Evolutionary conservation across 1,140 invertebrate species (phyloP).

Genomic region (Mactra quadrangularis): DNA sequence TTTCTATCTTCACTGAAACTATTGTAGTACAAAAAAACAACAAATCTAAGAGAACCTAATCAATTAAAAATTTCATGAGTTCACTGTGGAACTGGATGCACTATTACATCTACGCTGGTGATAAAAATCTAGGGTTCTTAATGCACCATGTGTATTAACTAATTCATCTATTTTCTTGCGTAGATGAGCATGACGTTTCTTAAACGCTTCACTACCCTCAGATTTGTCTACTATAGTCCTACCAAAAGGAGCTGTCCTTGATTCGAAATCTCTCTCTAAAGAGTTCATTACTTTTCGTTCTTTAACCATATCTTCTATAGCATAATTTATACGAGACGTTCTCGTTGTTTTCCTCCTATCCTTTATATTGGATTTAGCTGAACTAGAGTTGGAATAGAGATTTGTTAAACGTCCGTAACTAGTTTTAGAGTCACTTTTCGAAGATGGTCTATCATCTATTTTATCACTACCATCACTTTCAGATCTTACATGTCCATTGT

Average conservation of each 20-base stretch:
- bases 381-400: slow-evolving; percentile 7
- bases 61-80: no score
- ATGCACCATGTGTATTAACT: slow-evolving; percentile 57
- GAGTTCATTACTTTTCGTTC: slow-evolving; percentile 54
- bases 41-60: no score
- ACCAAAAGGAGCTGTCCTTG: slow-evolving; percentile 45
- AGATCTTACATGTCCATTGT: not conserved
- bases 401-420: slow-evolving; percentile 49
- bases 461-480: not conserved
- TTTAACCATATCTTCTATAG: slow-evolving; percentile 46
- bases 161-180: slow-evolving; percentile 47
- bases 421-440: slow-evolving; percentile 13
- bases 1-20: no score
- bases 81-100: slow-evolving; percentile 13
- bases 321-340: slow-evolving; percentile 33
- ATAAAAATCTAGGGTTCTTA: slow-evolving; percentile 48
- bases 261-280: slow-evolving; percentile 54
- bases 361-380: not conserved
- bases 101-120: slow-evolving; percentile 17
- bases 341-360: slow-evolving; percentile 30
- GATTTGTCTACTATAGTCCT: slow-evolving; percentile 45
- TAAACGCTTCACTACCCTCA: slow-evolving; percentile 60
- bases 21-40: no score
- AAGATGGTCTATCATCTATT: slow-evolving; percentile 4
- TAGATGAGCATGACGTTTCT: slow-evolving; percentile 42